Conservation (phyloP, 2,888 invertebrate genomes). For the Hoplodrina ambigua region DNA sequence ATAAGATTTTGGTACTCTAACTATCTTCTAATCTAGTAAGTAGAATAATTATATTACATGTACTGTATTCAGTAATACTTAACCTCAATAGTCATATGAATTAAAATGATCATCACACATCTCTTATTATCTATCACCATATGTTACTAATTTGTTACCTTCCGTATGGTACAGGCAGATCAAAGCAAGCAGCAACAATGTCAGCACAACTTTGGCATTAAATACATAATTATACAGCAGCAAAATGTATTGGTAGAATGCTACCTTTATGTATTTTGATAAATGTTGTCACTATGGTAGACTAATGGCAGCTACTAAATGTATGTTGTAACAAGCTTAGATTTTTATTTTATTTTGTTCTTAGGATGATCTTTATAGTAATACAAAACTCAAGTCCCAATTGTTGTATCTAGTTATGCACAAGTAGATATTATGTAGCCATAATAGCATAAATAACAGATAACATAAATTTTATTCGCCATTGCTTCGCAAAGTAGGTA, state of each 20-base stretch:
- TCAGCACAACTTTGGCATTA: conserved; percentile 1
- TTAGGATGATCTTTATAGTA: neutral
- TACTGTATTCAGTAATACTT: neutral
- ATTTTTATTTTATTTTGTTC: neutral
- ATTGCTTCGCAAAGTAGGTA: conserved; percentile 32
- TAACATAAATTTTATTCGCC: conserved; percentile 45
- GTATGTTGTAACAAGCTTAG: neutral
- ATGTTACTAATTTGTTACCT: conserved; percentile 14
- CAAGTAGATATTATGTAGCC: conserved; percentile 2
- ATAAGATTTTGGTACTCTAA: neutral
- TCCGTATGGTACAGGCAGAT: conserved; percentile 17
- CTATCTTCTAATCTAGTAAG: too few species aligned
- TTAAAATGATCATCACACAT: conserved; percentile 18
- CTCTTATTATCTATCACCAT: conserved; percentile 3
- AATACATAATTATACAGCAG: conserved; percentile 2
- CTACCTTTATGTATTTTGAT: neutral
- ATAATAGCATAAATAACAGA: conserved; percentile 8
- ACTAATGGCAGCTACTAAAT: neutral
- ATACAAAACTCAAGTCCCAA: neutral
- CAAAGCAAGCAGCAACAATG: conserved; percentile 11
- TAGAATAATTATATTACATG: neutral
- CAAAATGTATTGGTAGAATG: neutral
- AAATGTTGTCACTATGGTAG: neutral
- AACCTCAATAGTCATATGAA: conserved; percentile 3
- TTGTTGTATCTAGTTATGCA: neutral